Percentiles rank a stretch among this genome's conserved stretches.
Conservation (phyloP, 2,888 invertebrate genomes). For the Gandaritis pyraliata region DNA sequence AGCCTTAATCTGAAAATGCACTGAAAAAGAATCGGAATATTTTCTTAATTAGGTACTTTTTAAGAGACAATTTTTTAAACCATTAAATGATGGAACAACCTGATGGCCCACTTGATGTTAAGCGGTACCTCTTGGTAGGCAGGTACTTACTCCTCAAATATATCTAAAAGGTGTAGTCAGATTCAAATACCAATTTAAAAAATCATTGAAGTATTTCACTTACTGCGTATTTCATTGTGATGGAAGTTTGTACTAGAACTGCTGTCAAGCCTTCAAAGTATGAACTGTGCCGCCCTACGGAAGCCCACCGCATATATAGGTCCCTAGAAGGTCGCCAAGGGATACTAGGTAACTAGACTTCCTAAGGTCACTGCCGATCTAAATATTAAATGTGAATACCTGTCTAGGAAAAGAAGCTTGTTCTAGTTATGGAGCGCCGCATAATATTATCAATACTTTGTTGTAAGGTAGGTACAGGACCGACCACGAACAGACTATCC, state of each 20-base stretch:
- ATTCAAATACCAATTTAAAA: background rate
- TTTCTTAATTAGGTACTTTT: too few relatives aligned
- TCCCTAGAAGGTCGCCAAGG: constrained; percentile 66
- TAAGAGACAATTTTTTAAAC: too few relatives aligned
- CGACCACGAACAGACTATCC: too few relatives aligned
- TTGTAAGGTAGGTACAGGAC: constrained; percentile 12
- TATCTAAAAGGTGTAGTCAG: background rate
- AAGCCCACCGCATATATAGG: constrained; percentile 70
- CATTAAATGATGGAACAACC: too few relatives aligned
- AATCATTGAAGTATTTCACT: constrained; percentile 41
- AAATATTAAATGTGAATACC: constrained; percentile 72
- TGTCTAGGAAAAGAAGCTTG: constrained; percentile 58
- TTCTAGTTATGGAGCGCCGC: constrained; percentile 56
- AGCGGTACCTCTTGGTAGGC: too few relatives aligned
- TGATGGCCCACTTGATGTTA: too few relatives aligned
- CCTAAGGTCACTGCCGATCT: constrained; percentile 69
- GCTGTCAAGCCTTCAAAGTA: constrained; percentile 75
- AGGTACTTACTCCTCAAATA: background rate
- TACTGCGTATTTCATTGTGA: constrained; percentile 80
- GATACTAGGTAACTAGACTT: constrained; percentile 53
- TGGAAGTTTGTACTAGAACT: constrained; percentile 73
- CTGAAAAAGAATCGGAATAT: too few relatives aligned
- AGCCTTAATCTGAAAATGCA: too few relatives aligned
- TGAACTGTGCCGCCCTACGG: constrained; percentile 72
- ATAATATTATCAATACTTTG: constrained; percentile 53